phyloP scores from a whole-genome alignment of 2,113 vertebrate genomes.

The Oncorhynchus gorbuscha region DNA sequence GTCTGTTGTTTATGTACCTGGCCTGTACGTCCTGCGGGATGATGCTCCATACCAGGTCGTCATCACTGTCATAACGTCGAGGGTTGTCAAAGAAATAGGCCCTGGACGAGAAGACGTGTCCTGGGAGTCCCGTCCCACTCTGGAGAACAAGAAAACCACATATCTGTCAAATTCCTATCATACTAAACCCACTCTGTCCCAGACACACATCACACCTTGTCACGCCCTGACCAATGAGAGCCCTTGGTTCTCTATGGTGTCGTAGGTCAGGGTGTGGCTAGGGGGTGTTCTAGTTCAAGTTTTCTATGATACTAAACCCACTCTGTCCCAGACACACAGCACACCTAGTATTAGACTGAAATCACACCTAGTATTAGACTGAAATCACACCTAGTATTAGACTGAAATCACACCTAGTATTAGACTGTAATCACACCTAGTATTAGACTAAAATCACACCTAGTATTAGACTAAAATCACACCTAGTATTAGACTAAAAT shows the following conservation, averaged over 20 bases:
- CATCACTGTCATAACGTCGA: slow-evolving; percentile 93
- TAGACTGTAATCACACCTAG: no score
- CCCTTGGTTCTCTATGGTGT: no score
- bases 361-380: no score
- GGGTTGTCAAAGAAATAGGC: slow-evolving; percentile 98
- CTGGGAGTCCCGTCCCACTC: slow-evolving; percentile 82
- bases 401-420: no score
- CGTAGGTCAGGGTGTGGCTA: no score
- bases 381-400: no score
- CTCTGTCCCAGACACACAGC: neutral
- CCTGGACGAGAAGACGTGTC: slow-evolving; percentile 85
- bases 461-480: no score
- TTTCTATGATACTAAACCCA: neutral
- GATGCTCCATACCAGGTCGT: slow-evolving; percentile 90
- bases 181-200: neutral
- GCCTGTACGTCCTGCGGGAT: slow-evolving; percentile 86
- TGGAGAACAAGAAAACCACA: slow-evolving; percentile 43
- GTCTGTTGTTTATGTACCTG: slow-evolving; percentile 72
- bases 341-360: neutral
- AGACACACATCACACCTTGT: neutral
- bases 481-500: no score
- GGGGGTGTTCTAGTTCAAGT: no score
- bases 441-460: neutral
- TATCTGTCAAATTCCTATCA: neutral
- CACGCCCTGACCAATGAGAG: no score